phyloP scores from a whole-genome alignment of 2,888 invertebrate species.

The Cephus pulcher region DNA sequence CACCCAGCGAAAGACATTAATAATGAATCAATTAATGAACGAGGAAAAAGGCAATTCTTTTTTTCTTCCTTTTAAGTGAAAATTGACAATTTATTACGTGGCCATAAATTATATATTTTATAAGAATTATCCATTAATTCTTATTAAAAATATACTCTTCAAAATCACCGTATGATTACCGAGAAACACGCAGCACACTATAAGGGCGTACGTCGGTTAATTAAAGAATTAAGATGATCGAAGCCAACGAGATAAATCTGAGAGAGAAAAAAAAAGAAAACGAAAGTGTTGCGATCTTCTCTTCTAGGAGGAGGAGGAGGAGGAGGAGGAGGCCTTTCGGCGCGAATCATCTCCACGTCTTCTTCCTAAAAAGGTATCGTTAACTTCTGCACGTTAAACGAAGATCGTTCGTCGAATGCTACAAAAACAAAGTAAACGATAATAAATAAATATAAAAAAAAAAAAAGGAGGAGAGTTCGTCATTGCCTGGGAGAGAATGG shows the following conservation, averaged over 20 bases:
- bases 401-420: conserved; percentile 20
- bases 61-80: not conserved
- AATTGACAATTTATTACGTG: not conserved
- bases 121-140: not conserved
- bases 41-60: not conserved
- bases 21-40: not conserved
- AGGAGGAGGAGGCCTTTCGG: not conserved
- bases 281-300: not conserved
- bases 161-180: not conserved
- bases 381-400: not conserved
- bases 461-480: conserved; percentile 7
- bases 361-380: not conserved
- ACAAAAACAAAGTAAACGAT: conserved; percentile 24
- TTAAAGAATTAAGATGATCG: not conserved
- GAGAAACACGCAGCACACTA: not conserved
- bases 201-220: not conserved
- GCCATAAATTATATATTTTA: not conserved
- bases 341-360: not conserved
- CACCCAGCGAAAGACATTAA: not conserved
- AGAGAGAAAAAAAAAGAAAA: not conserved
- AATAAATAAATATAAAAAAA: conserved; percentile 29
- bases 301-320: not conserved
- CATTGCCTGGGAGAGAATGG: not conserved
- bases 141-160: not conserved
- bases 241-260: not conserved